Conservation (phyloP, 2,113 vertebrate species). For the Puffinus mauretanicus region DNA sequence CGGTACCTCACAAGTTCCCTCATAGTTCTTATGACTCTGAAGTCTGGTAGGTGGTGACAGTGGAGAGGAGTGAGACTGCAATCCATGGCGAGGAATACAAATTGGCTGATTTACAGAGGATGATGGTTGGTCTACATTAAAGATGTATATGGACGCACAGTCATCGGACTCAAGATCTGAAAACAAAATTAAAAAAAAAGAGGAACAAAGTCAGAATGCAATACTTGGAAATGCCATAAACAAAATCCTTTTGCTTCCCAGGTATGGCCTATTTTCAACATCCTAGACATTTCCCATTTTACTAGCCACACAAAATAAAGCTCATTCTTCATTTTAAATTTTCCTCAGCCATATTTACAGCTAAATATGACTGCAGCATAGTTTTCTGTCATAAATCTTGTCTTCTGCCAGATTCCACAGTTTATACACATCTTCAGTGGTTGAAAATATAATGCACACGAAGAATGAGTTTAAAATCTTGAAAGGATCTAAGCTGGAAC, state of each 20-base stretch:
- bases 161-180: constrained; percentile 94
- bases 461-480: background rate
- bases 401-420: background rate
- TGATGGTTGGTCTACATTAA: constrained; percentile 90
- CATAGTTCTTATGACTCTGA: constrained; percentile 82
- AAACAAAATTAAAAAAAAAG: background rate
- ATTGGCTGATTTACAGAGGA: constrained; percentile 87
- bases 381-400: background rate
- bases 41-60: constrained; percentile 82
- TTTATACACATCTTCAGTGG: background rate
- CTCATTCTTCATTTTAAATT: background rate
- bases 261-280: background rate
- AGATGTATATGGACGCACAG: constrained; percentile 93
- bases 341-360: background rate
- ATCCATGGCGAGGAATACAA: constrained; percentile 87
- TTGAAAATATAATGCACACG: background rate
- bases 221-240: background rate
- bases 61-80: constrained; percentile 84
- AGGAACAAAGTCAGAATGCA: background rate
- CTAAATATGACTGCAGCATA: background rate
- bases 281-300: background rate
- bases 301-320: background rate
- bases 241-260: background rate
- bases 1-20: constrained; percentile 78
- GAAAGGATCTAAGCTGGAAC: background rate